phyloP scores from a whole-genome alignment of 2,113 vertebrate species.

The Pleuronectes platessa region DNA sequence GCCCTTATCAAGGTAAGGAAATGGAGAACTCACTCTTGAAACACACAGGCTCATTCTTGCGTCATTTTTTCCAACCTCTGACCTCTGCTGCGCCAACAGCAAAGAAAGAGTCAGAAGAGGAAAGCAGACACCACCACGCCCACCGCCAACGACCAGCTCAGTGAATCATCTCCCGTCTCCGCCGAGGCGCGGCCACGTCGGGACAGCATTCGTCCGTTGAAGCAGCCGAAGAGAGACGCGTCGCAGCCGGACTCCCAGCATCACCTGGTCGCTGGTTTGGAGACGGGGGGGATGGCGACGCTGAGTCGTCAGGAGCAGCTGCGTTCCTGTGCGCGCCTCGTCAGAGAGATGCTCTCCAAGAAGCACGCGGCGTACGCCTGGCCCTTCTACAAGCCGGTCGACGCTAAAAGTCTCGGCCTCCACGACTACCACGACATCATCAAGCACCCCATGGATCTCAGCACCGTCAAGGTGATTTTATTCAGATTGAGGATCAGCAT shows the following conservation, averaged over 20 bases:
- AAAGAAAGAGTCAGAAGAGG: conserved; percentile 94
- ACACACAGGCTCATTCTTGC: neutral
- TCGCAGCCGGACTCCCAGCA: conserved; percentile 88
- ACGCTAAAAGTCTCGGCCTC: conserved; percentile 87
- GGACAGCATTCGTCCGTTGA: conserved; percentile 86
- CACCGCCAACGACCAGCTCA: conserved; percentile 91
- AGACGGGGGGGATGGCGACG: conserved; percentile 48
- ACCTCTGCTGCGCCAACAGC: conserved; percentile 71
- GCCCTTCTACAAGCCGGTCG: conserved; percentile 94
- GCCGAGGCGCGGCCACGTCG: conserved; percentile 80
- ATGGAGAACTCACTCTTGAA: neutral
- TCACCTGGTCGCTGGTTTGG: conserved; percentile 50
- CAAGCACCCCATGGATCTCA: conserved; percentile 95
- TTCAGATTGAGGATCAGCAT: neutral
- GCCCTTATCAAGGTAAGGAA: conserved; percentile 88
- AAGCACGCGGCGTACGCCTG: conserved; percentile 91
- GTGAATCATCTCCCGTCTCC: conserved; percentile 88
- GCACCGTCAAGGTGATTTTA: conserved; percentile 88
- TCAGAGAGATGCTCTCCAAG: conserved; percentile 92
- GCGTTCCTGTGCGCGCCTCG: conserved; percentile 86
- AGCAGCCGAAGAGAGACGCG: conserved; percentile 87
- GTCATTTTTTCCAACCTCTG: conserved; percentile 10
- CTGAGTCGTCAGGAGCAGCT: conserved; percentile 87
- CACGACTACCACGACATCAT: conserved; percentile 95
- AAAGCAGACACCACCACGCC: conserved; percentile 96